These are phyloP conservation scores for Tachina lurida DNA, from an alignment of 2,888 invertebrate genomes.

Conservation along the genomic window DNA sequence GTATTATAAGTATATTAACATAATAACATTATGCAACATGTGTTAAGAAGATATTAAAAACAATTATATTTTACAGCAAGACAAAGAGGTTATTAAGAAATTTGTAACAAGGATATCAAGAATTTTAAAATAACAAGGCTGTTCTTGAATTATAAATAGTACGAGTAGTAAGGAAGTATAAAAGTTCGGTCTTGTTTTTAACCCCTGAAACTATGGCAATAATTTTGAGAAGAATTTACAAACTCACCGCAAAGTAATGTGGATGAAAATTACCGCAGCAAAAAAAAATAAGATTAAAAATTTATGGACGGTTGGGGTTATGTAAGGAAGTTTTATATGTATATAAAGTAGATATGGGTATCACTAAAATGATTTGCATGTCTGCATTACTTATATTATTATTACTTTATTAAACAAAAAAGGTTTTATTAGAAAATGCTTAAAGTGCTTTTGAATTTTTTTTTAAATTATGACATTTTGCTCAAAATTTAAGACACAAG, in stretches of 20 bases:
- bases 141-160: neutral
- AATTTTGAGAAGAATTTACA: too few species aligned
- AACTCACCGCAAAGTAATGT: too few species aligned
- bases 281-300: too few species aligned
- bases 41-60: constrained; percentile 46
- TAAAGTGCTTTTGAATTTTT: too few species aligned
- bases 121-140: neutral
- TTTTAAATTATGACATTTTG: neutral
- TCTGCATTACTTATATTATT: neutral
- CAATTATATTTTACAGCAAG: constrained; percentile 30
- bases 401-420: neutral
- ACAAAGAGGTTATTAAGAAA: constrained; percentile 26
- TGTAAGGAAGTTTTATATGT: too few species aligned
- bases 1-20: neutral
- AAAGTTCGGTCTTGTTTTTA: too few species aligned
- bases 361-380: too few species aligned
- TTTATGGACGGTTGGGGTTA: too few species aligned
- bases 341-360: too few species aligned
- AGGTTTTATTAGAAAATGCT: too few species aligned
- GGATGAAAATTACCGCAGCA: too few species aligned
- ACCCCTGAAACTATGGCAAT: too few species aligned
- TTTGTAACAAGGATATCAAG: neutral
- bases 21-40: constrained; percentile 35
- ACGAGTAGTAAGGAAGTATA: neutral
- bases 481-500: neutral